Evolutionary conservation across 2,888 invertebrate species (phyloP), one percentile per base, ranked within the genome.

Genomic region (Leucophenga maculata): DNA sequence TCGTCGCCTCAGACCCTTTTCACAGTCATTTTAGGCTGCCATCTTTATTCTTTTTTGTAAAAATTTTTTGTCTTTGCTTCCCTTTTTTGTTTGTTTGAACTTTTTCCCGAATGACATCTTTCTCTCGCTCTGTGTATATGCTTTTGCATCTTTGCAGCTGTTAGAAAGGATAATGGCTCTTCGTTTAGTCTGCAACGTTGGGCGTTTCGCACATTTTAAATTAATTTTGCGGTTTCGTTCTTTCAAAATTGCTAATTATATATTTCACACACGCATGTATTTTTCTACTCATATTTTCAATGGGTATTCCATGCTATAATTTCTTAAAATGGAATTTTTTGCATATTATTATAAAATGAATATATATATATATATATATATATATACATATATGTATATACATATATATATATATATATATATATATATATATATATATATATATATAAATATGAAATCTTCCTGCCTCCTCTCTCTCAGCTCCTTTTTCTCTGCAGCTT

Each of bases 231-330:
- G 55, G 55, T 55, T 20, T 20, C 18, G 6, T 18, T n/a, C 50
- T 3, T 22, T 20, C 22, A 22, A 55, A 2, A 14, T 31, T 18
- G 59, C n/a, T 32, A 31, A 32, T 59, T 59, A 32, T 59, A 59
- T n/a, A 26, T 31, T 59, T 16, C 3, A 26, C 22, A 16, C n/a
- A 31, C 32, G 16, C 59, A n/a, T 39, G 11, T 39, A 11, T 39
- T 6, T 39, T 39, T 59, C 31, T 59, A 59, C 9, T 16, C 9
- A 55, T 13, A 22, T 13, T 13, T 55, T 13, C 26, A 11, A 9
- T 22, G 1, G 2, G 1, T 55, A 2, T 14, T 22, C 22, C 18
- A 20, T 16, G 78, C 74, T 71, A 71, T 71, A 52, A 39, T 31
- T 39, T 39, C 39, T 11, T 6, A 8, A 39, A 11, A 39, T 8